Percentiles rank a stretch among this genome's conserved stretches.
phyloP scores from a whole-genome alignment of 30 jellyfish, hydroid and myxozoan genomes.

The Pelagia noctiluca region DNA sequence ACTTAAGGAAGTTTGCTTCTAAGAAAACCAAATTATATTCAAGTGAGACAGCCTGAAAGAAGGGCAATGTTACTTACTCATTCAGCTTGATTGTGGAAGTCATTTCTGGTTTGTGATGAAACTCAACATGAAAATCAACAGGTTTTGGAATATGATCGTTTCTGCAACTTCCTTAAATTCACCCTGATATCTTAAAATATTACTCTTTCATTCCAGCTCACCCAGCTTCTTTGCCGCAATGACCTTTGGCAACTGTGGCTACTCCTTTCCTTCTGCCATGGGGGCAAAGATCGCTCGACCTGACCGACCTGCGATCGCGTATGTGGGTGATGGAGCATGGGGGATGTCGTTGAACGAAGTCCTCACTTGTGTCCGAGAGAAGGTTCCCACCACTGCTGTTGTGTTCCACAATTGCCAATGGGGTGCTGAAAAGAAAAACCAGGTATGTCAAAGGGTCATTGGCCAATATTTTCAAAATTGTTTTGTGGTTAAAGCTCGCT shows the following conservation, averaged over 20 bases:
- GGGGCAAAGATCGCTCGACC: constrained; percentile 88
- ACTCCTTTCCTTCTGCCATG: constrained; percentile 83
- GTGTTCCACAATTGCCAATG: constrained; percentile 83
- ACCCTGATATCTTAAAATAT: neutral
- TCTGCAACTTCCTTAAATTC: no score
- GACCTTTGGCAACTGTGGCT: constrained; percentile 88
- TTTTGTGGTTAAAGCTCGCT: no score
- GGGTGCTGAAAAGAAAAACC: constrained; percentile 94
- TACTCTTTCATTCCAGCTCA: constrained; percentile 22
- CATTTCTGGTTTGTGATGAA: no score
- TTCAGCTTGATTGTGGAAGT: no score
- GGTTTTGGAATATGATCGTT: no score
- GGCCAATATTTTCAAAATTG: no score
- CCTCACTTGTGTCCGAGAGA: constrained; percentile 78
- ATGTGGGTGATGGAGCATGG: constrained; percentile 98
- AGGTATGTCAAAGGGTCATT: no score
- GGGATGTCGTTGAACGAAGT: constrained; percentile 85
- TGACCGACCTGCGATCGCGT: constrained; percentile 89
- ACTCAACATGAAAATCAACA: no score
- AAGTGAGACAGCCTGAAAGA: no score
- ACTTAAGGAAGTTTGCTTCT: no score
- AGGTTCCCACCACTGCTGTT: constrained; percentile 82
- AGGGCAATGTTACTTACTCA: no score
- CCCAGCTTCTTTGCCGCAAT: constrained; percentile 88
- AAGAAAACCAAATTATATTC: no score